A percentile compares a stretch with the other conserved stretches of the same genome.
phyloP scores from a whole-genome alignment of 2,113 vertebrate genomes.

The Alligator mississippiensis region DNA sequence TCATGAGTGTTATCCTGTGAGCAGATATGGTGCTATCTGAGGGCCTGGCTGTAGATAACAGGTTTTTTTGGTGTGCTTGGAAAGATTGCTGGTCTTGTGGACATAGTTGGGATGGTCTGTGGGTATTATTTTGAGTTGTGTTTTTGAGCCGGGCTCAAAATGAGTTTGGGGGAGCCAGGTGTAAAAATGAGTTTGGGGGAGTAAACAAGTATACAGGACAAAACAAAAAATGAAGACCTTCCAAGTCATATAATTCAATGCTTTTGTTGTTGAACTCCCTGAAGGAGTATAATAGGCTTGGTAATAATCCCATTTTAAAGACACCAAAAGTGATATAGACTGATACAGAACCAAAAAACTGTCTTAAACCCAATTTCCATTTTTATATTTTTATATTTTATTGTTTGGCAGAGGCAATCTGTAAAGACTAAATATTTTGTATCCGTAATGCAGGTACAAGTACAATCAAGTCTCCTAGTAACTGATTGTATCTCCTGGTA shows the following conservation, averaged over 20 bases:
- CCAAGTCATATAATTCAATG: background rate
- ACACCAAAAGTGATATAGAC: background rate
- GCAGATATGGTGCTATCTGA: too few species aligned
- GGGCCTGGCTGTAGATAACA: too few species aligned
- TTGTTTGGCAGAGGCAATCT: background rate
- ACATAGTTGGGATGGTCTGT: too few species aligned
- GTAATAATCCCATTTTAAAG: background rate
- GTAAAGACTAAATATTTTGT: background rate
- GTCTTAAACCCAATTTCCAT: background rate
- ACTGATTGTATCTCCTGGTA: background rate
- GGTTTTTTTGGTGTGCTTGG: too few species aligned
- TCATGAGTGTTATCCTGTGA: too few species aligned
- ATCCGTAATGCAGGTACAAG: background rate
- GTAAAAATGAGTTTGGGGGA: background rate
- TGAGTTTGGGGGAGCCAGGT: background rate
- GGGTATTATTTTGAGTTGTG: background rate
- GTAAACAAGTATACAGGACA: background rate
- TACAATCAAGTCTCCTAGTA: background rate
- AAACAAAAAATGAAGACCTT: background rate
- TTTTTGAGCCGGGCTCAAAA: background rate
- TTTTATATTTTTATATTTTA: background rate
- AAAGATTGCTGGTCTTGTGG: too few species aligned
- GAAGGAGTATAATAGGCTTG: background rate
- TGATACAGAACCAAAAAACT: background rate
- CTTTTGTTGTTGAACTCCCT: background rate